phyloP scores from a whole-genome alignment of 2,888 invertebrate genomes.

The Pterostichus madidus region DNA sequence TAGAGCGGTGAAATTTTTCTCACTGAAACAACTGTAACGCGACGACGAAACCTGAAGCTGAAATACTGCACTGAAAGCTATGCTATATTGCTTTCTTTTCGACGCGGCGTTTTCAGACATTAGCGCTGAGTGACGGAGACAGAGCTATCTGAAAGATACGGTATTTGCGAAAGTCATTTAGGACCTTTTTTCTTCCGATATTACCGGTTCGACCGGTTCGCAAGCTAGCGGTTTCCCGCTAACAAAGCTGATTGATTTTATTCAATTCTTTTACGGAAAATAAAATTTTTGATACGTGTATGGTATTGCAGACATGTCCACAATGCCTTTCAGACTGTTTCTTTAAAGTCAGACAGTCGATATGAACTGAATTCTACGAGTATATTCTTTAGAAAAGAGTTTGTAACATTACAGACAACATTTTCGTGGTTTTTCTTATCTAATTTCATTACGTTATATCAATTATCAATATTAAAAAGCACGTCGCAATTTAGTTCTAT shows the following conservation, averaged over 20 bases:
- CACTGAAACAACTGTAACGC: conserved; percentile 43
- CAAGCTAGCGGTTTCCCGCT: conserved; percentile 43
- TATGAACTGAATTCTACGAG: not conserved
- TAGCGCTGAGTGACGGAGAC: conserved; percentile 41
- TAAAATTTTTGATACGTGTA: conserved; percentile 57
- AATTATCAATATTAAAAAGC: no score
- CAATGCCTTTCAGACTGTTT: conserved; percentile 36
- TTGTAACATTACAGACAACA: not conserved
- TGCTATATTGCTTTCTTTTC: conserved; percentile 50
- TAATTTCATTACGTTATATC: no score
- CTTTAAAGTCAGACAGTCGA: conserved; percentile 23
- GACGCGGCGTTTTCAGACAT: conserved; percentile 38
- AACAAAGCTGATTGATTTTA: conserved; percentile 59
- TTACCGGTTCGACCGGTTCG: conserved; percentile 45
- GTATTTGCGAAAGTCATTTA: conserved; percentile 54
- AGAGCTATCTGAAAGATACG: conserved; percentile 48
- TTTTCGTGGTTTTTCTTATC: no score
- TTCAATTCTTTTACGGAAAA: conserved; percentile 57
- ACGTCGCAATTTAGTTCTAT: no score
- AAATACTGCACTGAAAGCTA: conserved; percentile 33
- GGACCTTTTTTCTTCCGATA: conserved; percentile 45
- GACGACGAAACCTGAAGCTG: conserved; percentile 2
- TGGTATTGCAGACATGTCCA: conserved; percentile 36
- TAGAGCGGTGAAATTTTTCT: conserved; percentile 5
- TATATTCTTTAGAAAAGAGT: conserved; percentile 10